Percentiles rank a stretch among this genome's conserved stretches.
These are phyloP conservation scores for Phycodurus eques DNA, from an alignment of 2,113 vertebrate species.

Conservation along the genomic window DNA sequence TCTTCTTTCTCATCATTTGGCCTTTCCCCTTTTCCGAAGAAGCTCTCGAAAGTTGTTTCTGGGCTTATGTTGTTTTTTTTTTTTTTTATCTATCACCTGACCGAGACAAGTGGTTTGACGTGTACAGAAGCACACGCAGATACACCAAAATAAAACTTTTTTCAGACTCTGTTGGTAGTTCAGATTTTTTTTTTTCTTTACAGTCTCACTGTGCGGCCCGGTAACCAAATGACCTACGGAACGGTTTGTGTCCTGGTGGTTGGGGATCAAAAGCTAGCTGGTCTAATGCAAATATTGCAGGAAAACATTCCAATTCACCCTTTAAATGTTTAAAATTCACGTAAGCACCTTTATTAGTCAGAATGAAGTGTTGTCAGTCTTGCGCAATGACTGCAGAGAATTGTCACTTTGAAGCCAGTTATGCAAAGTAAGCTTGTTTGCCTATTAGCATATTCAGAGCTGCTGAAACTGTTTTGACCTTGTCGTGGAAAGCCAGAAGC, in stretches of 20 bases:
- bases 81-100: neutral
- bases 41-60: neutral
- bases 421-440: constrained; percentile 46
- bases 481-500: constrained; percentile 46
- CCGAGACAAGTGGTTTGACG: neutral
- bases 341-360: constrained; percentile 32
- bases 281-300: neutral
- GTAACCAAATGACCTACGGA: neutral
- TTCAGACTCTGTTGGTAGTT: too few species aligned
- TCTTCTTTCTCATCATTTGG: too few species aligned
- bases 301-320: neutral
- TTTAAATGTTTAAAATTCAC: neutral
- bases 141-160: too few species aligned
- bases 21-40: too few species aligned
- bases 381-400: constrained; percentile 27
- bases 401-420: constrained; percentile 36
- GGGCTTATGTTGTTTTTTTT: neutral
- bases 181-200: too few species aligned
- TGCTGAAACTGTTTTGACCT: constrained; percentile 63
- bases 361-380: constrained; percentile 48
- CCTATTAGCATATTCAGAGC: constrained; percentile 60
- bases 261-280: neutral
- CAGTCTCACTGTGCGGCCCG: too few species aligned
- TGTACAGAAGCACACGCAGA: too few species aligned
- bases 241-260: neutral